These are phyloP conservation scores for Dendrocopos noguchii DNA, from an alignment of 2,113 vertebrate species.

Conservation along the genomic window DNA sequence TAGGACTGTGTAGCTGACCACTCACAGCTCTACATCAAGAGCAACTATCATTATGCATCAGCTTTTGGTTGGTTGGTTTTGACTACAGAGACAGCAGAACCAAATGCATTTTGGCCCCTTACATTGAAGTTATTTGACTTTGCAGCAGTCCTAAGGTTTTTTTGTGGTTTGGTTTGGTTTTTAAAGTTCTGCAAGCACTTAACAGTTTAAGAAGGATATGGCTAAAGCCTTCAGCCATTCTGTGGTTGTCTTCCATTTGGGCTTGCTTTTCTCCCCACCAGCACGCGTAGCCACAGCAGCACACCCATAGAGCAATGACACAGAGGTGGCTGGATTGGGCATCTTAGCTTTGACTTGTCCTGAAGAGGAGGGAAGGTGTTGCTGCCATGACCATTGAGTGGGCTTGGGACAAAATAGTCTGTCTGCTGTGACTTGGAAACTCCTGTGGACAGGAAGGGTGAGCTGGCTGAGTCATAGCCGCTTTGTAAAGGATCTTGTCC, in stretches of 20 bases:
- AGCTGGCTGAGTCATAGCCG: neutral
- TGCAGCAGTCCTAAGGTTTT: neutral
- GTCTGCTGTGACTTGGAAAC: neutral
- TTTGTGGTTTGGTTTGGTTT: neutral
- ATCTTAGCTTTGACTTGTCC: neutral
- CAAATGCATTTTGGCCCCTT: neutral
- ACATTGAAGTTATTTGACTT: neutral
- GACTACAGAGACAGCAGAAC: neutral
- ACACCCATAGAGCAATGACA: neutral
- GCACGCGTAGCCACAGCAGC: neutral
- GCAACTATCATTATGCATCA: neutral
- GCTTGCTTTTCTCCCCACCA: neutral
- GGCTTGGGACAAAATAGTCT: neutral
- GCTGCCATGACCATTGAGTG: neutral
- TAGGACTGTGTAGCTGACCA: rapidly evolving
- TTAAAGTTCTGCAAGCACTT: neutral
- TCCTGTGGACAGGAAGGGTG: neutral
- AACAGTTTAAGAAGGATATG: neutral
- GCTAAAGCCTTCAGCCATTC: neutral
- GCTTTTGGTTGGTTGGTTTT: neutral
- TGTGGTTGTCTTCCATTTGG: neutral
- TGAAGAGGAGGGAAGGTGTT: neutral
- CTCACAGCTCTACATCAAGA: neutral
- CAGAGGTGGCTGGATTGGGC: neutral
- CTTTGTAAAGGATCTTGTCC: neutral